phyloP scores from a whole-genome alignment of 2,797 vertebrate species.

The Lutjanus argentimaculatus region DNA sequence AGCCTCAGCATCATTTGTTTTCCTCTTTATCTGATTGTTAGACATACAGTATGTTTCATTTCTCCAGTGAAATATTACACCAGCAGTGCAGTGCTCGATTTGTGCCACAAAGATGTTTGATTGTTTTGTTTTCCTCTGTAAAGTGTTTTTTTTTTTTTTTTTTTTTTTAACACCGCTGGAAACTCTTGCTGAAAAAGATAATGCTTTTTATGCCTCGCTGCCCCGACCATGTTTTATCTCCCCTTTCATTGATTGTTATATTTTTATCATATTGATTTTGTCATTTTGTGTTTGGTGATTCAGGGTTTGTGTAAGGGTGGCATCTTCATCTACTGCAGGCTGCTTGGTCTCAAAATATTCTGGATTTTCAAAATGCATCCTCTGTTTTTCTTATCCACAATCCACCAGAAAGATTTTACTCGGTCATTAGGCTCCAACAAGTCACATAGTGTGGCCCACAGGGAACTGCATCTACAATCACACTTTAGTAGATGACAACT shows the following conservation, averaged over 20 bases:
- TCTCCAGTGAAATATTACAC: conserved; percentile 16
- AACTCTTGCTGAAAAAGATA: conserved; percentile 15
- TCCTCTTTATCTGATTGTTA: conserved; percentile 11
- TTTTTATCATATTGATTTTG: conserved; percentile 6
- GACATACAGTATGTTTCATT: background rate
- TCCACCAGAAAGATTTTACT: background rate
- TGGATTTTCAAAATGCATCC: conserved; percentile 11
- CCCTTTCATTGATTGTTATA: background rate
- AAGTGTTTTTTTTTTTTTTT: background rate
- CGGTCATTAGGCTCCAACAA: background rate
- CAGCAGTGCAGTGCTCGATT: conserved; percentile 13
- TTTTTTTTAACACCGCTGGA: background rate
- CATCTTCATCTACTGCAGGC: conserved; percentile 18
- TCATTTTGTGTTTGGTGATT: background rate
- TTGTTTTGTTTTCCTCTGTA: conserved; percentile 4
- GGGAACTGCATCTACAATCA: background rate
- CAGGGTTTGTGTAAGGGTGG: background rate
- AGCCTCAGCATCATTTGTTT: conserved; percentile 9
- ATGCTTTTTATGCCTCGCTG: background rate
- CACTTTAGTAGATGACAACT: conserved; percentile 12
- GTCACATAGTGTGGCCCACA: background rate
- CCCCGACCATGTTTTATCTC: background rate
- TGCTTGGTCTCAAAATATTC: conserved; percentile 9
- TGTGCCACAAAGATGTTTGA: conserved; percentile 10
- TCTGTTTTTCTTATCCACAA: background rate